phyloP scores from a whole-genome alignment of 2,113 vertebrate genomes.

The Motacilla alba region DNA sequence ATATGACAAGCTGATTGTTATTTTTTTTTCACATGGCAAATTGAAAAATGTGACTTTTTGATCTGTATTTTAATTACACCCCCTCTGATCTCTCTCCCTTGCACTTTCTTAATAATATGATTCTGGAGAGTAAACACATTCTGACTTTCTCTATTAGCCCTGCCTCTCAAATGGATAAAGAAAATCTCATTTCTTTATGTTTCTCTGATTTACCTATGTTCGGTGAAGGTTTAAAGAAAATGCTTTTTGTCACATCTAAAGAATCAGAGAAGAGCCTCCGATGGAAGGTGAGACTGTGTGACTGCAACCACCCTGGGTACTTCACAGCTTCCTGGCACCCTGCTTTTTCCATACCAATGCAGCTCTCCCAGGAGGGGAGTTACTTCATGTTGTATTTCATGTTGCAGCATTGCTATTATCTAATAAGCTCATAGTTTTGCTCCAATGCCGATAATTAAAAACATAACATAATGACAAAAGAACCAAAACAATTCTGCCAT shows the following conservation, averaged over 20 bases:
- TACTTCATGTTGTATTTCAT: neutral
- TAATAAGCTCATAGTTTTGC: neutral
- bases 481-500: neutral
- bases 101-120: slow-evolving; percentile 43
- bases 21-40: slow-evolving; percentile 76
- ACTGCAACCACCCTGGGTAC: neutral
- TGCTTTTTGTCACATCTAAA: neutral
- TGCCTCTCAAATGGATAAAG: neutral
- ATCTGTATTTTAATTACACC: slow-evolving; percentile 77
- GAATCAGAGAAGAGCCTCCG: neutral
- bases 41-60: slow-evolving; percentile 77
- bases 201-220: neutral
- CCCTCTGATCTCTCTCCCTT: slow-evolving; percentile 69
- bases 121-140: slow-evolving; percentile 48
- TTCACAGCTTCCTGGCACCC: neutral
- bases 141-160: slow-evolving; percentile 20
- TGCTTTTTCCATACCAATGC: neutral
- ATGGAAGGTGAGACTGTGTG: neutral
- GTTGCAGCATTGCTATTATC: neutral
- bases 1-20: slow-evolving; percentile 79
- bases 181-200: neutral
- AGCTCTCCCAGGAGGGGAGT: neutral
- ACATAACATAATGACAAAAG: neutral
- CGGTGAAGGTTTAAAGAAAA: neutral
- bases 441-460: neutral